phyloP scores from a whole-genome alignment of 2,888 invertebrate genomes.

The Myopa tessellatipennis region DNA sequence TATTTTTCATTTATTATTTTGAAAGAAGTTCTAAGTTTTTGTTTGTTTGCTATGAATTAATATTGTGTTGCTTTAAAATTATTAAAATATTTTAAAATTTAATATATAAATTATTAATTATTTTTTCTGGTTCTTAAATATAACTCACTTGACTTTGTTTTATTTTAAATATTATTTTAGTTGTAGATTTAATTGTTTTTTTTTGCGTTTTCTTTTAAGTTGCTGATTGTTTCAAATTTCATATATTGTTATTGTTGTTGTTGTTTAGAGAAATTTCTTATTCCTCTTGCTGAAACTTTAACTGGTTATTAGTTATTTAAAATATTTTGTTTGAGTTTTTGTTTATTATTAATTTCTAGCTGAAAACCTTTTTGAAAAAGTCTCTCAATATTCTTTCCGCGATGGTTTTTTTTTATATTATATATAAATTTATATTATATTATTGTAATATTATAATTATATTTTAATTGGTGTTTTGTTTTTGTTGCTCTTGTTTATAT shows the following conservation, averaged over 20 bases:
- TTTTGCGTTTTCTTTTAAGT: constrained; percentile 11
- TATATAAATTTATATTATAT: no score
- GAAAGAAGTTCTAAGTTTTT: background rate
- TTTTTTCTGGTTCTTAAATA: background rate
- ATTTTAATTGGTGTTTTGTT: background rate
- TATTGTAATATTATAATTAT: no score
- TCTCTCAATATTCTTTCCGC: background rate
- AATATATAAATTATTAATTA: background rate
- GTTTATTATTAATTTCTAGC: background rate
- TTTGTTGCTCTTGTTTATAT: constrained; percentile 10
- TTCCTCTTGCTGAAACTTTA: background rate
- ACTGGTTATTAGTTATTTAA: background rate
- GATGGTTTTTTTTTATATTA: constrained; percentile 11
- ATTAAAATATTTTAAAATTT: background rate
- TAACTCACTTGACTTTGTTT: background rate
- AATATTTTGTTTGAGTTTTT: constrained; percentile 5
- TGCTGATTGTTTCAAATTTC: constrained; percentile 20
- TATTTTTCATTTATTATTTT: no score
- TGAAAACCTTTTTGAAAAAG: no score
- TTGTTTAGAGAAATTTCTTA: background rate
- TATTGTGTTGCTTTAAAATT: background rate
- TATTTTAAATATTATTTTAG: background rate
- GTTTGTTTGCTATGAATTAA: background rate
- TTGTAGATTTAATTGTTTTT: background rate
- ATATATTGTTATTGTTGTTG: background rate